Base-by-base conservation (phyloP, 2,113 vertebrate genomes). In the Romanogobio albipinnatus region DNA sequence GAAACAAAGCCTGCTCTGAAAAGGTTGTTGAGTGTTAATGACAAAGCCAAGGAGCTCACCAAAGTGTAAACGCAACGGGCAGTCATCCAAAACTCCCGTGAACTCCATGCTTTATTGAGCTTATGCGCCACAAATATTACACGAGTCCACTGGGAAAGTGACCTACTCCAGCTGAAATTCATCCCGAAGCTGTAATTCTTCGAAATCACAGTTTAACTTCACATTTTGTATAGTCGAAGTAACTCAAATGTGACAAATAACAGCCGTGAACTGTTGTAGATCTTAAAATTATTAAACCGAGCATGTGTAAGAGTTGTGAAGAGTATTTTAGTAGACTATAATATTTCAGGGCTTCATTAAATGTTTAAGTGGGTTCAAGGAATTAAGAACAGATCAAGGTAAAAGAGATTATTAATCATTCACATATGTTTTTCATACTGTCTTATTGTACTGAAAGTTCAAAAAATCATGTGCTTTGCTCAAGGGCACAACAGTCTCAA, bases 41-140 rank as follows among this genome's bases (percentile, higher is more conserved):
- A 87, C 78, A 85, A 62, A 87, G 5, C 64, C 70, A 59, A 64
- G 79, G 36, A 56, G 19, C 29, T 4, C 22, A 43, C 53, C 39
- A 39, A 84, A 75, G 59, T 66, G 33, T 43, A 59, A 70, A 76
- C 1, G 45, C 4, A 24, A 64, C 68, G 22, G 24, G 70, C 70
- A 68, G 5, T 45, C 47, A 70, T 81, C 71, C 51, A 59, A 76
- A 76, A 81, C 51, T 76, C 56, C 82, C 49, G 24, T 2, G 2
- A 64, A 51, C 8, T 74, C 22, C 29, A 10, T 71, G 71, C 51
- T 79, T 71, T 64, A 77, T 62, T n/a, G n/a, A 36, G 53, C 62
- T 49, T 24, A 7, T 7, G 76, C 82, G 77, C 73, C 51, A 74
- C 86, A 87, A 78, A 82, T 70, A 83, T 66, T 70, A 74, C 68